phyloP scores from a whole-genome alignment of 2,888 invertebrate species.

The Synergus gifuensis region DNA sequence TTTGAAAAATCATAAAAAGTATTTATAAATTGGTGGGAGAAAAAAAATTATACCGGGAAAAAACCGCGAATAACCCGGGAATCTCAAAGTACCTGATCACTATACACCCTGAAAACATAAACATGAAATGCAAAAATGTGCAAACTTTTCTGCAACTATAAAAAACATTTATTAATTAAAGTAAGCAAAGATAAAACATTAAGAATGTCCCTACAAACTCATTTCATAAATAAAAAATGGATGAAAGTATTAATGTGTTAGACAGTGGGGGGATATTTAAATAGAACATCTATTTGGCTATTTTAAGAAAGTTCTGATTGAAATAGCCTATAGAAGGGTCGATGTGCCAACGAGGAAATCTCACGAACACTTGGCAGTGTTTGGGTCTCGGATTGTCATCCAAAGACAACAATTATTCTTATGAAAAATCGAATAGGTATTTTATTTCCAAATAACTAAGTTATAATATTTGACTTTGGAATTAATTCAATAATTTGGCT shows the following conservation, averaged over 20 bases:
- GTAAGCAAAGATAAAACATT: neutral
- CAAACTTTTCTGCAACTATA: neutral
- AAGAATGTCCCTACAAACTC: neutral
- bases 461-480: slow-evolving; percentile 1
- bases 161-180: neutral
- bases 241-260: neutral
- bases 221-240: neutral
- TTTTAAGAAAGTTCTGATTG: slow-evolving; percentile 36
- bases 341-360: slow-evolving; percentile 40
- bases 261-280: slow-evolving; percentile 24
- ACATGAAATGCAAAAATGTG: neutral
- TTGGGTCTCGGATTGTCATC: slow-evolving; percentile 38
- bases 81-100: too few relatives aligned
- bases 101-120: neutral
- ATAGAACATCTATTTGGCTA: slow-evolving; percentile 30
- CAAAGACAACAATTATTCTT: slow-evolving; percentile 38
- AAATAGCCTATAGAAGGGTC: slow-evolving; percentile 34
- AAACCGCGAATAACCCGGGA: too few relatives aligned
- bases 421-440: slow-evolving; percentile 11
- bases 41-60: too few relatives aligned
- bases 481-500: neutral
- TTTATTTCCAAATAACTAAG: neutral
- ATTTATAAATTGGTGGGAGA: too few relatives aligned
- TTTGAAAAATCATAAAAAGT: too few relatives aligned
- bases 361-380: slow-evolving; percentile 36